These are phyloP conservation scores for Saccopteryx bilineata DNA, from an alignment of 2,113 vertebrate species.

Conservation along the genomic window DNA sequence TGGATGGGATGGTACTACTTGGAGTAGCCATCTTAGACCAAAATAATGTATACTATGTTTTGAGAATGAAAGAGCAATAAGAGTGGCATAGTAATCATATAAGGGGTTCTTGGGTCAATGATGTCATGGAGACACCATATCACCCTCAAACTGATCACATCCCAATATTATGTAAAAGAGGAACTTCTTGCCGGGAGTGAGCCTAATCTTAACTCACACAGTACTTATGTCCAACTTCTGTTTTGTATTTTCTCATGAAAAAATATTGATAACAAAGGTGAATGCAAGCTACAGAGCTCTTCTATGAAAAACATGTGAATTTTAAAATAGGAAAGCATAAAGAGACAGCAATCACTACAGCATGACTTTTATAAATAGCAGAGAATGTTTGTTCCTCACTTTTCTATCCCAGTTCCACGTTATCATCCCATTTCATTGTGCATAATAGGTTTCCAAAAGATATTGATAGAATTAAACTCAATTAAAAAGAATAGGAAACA, in stretches of 20 bases:
- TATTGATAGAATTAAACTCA: not conserved
- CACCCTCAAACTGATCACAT: not conserved
- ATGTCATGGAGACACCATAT: not conserved
- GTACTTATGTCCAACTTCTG: not conserved
- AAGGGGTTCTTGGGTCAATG: not conserved
- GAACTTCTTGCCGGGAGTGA: not conserved
- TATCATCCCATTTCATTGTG: not conserved
- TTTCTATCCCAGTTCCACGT: not conserved
- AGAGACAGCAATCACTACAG: not conserved
- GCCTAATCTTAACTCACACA: not conserved
- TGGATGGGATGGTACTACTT: not conserved
- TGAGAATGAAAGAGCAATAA: not conserved
- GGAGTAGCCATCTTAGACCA: not conserved
- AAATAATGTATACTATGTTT: not conserved
- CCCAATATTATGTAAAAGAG: not conserved
- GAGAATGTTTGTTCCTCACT: not conserved
- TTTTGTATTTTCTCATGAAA: not conserved
- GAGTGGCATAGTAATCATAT: not conserved
- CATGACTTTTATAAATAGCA: not conserved
- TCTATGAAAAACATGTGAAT: not conserved
- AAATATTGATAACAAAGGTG: not conserved
- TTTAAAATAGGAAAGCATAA: slow-evolving; percentile 40
- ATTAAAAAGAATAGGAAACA: not conserved
- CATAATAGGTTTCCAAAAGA: not conserved
- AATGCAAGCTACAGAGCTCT: not conserved